Evolutionary conservation across 2,888 invertebrate species (phyloP).

Genomic region (Strigamia maritima): DNA sequence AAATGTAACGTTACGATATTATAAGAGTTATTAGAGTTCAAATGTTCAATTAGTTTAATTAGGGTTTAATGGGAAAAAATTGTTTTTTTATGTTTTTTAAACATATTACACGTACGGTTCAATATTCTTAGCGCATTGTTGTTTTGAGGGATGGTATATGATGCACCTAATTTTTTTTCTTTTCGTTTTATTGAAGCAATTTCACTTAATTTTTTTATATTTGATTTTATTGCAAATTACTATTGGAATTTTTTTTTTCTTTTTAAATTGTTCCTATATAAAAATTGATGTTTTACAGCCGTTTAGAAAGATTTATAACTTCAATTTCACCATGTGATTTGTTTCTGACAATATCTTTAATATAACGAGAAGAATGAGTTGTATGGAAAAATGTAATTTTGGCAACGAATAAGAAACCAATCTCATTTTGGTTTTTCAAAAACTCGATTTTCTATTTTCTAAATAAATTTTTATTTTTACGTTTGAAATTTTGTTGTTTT

Average conservation of each 20-base stretch:
- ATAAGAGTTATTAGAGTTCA: too few relatives aligned
- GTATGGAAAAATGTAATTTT: constrained; percentile 32
- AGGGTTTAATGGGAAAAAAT: too few relatives aligned
- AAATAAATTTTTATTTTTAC: background rate
- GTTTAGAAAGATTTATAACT: constrained; percentile 1
- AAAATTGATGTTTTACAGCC: constrained; percentile 10
- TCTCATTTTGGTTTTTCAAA: background rate
- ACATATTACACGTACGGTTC: too few relatives aligned
- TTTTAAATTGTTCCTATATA: background rate
- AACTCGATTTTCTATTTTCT: background rate
- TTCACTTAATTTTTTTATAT: background rate
- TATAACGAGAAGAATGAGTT: constrained; percentile 22
- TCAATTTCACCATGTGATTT: constrained; percentile 30
- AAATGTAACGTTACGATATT: too few relatives aligned
- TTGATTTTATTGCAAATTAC: background rate
- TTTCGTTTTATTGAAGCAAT: background rate
- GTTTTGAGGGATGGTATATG: too few relatives aligned
- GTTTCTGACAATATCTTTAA: constrained; percentile 30
- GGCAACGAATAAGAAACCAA: constrained; percentile 28
- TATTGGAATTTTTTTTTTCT: background rate
- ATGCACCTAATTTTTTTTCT: too few relatives aligned
- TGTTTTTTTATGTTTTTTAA: too few relatives aligned
- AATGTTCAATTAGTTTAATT: too few relatives aligned
- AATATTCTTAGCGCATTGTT: too few relatives aligned
- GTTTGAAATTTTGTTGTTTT: background rate